Conservation (phyloP, 2,113 vertebrate genomes). For the Pseudopipra pipra region DNA sequence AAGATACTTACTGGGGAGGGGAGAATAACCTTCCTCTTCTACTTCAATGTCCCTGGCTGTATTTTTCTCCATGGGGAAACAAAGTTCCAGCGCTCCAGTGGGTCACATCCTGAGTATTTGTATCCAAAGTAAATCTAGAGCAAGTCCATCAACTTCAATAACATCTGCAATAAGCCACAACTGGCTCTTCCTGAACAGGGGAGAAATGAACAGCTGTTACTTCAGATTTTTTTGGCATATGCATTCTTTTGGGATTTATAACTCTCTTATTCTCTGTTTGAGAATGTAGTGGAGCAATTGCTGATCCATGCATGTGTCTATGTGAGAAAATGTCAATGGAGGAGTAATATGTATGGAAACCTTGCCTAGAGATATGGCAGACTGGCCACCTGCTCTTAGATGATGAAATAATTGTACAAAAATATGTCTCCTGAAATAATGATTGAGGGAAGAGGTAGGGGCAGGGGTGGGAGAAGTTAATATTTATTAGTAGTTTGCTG, state of each 20-base stretch:
- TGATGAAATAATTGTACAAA: slow-evolving; percentile 3
- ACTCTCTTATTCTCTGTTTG: not conserved
- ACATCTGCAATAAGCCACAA: not conserved
- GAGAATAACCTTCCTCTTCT: not conserved
- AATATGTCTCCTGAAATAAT: not conserved
- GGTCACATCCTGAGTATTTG: not conserved
- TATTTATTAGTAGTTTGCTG: not conserved
- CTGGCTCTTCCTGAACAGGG: not conserved
- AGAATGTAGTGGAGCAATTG: not conserved
- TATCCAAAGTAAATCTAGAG: not conserved
- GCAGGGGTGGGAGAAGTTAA: not conserved
- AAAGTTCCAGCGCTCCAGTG: accelerated
- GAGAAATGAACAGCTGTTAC: slow-evolving; percentile 2
- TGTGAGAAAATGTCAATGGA: not conserved
- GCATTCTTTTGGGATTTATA: not conserved
- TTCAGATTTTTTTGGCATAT: not conserved
- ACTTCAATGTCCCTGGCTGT: not conserved
- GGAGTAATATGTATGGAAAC: not conserved
- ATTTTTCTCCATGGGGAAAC: not conserved
- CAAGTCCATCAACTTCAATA: not conserved
- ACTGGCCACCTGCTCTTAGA: not conserved
- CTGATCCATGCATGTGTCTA: not conserved
- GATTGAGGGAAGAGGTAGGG: not conserved
- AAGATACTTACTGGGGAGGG: not conserved
- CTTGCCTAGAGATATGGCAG: not conserved